Base-by-base conservation (phyloP, 2,888 invertebrate species). In the Cetonia aurata region DNA sequence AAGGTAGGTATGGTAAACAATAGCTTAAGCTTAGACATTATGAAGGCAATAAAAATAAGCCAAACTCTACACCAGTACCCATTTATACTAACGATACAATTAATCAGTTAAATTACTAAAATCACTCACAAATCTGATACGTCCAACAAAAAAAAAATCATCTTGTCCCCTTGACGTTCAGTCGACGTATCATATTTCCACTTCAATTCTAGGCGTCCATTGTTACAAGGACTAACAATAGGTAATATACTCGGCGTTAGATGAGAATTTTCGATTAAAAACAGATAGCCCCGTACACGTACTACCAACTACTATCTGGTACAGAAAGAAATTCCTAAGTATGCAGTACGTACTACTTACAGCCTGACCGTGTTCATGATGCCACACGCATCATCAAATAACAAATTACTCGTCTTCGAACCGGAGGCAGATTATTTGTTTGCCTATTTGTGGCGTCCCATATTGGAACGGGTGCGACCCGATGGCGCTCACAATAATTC, bases 171-270 rank as follows among this genome's bases (percentile, higher is more conserved):
- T 25, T 65, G 62, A 65, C 31, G 50, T 50, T 62, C 53, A 10
- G 25, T 69, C 37, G 37, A 37, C 15, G 37, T 62, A 62, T 52
- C 52, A 31, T 60, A 53, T 52, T 62, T 60, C 69, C 33, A 46
- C 67, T 67, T 67, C 67, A 57, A 57, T 57, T 67, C 67, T 12
- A 46, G 56, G 33, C 37, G 41, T 31, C 46, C 56, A 57, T 57
- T 67, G 56, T 67, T 62, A 44, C 33, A 15, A 37, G 33, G 50
- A 50, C 41, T 65, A 60, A 69, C 69, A 69, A 69, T 69, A 31
- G 69, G 69, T 55, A 69, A 69, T 69, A 69, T 69, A 69, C 59
- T 69, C 41, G 50, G 62, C 62, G 62, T 60, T 69, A 69, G 69
- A 69, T 69, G 60, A 60, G 60, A 69, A 53, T 44, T 60, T 62